Base-by-base conservation (phyloP, 2,113 vertebrate genomes). In the Haemorhous mexicanus region DNA sequence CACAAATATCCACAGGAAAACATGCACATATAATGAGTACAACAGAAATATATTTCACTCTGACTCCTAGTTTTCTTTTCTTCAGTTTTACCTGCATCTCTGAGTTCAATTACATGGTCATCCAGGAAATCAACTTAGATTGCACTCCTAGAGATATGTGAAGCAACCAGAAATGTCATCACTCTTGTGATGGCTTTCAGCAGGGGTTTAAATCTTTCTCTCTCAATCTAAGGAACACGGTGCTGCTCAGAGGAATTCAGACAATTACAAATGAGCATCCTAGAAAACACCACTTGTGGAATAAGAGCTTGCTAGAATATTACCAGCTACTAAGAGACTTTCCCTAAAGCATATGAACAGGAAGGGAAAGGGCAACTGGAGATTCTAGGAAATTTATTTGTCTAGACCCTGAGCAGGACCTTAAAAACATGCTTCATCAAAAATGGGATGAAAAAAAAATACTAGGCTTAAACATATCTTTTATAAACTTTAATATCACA, bases 171-270 rank as follows among this genome's bases (percentile, higher is more conserved):
- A 90, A 94, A 80, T 76, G 68, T 80, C 92, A 95, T 73, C 88
- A 58, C 43, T 66, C 28, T 69, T 28, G 16, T 53, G 50, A 73
- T 43, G 46, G 53, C 49, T 93, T 94, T 94, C 85, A 95, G 78
- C 82, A 88, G 87, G 59, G 81, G 50, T 86, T 93, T 94, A 90
- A 86, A 90, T 80, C 58, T 83, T 95, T 85, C 88, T 76, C 58
- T 93, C 62, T 49, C 6, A 3, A 55, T 50, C 83, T 70, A 80
- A 83, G 75, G 88, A 94, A 92, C 21, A 16, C 2, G 1, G 46
- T 46, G 28, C 13, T 94, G 76, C 72, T 88, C 80, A 84, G 39
- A 94, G 30, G 67, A 92, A 90, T 83, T 90, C 75, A 58, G 67
- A 62, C 58, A 80, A 86, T 77, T 92, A 80, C 63, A 83, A 88